Conservation (phyloP, 1,140 invertebrate species). For the Diprion similis region DNA sequence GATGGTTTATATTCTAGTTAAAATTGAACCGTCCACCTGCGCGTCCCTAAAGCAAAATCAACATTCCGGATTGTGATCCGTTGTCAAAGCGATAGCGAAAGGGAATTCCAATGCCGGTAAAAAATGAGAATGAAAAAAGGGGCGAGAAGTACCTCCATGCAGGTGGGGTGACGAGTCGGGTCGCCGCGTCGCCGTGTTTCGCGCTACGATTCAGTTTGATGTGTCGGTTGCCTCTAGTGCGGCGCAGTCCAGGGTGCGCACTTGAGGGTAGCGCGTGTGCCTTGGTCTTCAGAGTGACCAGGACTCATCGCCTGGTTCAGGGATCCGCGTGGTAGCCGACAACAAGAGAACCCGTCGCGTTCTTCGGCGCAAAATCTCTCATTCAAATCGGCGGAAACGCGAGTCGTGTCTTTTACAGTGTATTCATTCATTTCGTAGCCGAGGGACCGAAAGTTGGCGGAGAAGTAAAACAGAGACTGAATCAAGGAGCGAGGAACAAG, state of each 20-base stretch:
- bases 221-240: neutral
- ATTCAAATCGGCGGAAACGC: too few relatives aligned
- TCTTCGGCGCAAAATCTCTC: too few relatives aligned
- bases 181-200: neutral
- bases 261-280: neutral
- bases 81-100: neutral
- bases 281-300: slow-evolving; percentile 7
- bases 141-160: neutral
- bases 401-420: too few relatives aligned
- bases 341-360: neutral
- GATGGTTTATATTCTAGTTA: too few relatives aligned
- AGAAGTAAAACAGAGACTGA: too few relatives aligned
- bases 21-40: neutral
- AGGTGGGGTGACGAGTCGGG: neutral
- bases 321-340: neutral
- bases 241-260: slow-evolving; percentile 3
- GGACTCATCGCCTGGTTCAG: slow-evolving; percentile 1
- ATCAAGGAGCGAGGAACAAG: too few relatives aligned
- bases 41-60: neutral
- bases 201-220: neutral
- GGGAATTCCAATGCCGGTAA: neutral
- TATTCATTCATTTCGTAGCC: too few relatives aligned
- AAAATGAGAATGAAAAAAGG: neutral
- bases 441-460: too few relatives aligned
- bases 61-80: too few relatives aligned